A percentile compares a stretch with the other conserved stretches of the same genome.
These are phyloP conservation scores for Sinocyclocheilus rhinocerous DNA, from an alignment of 2,113 vertebrate genomes.

Conservation along the genomic window DNA sequence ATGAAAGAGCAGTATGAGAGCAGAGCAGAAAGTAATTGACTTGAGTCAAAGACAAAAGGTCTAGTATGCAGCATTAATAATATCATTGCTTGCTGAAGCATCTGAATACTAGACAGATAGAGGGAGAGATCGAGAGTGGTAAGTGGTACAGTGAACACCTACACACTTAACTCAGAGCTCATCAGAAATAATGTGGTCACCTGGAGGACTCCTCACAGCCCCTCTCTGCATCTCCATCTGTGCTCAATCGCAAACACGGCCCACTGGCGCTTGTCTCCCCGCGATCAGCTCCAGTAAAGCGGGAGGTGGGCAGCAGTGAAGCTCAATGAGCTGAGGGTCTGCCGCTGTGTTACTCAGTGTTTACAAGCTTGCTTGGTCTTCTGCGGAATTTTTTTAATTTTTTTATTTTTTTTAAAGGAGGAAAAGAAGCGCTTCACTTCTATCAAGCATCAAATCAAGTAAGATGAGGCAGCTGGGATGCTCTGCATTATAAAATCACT, in stretches of 20 bases:
- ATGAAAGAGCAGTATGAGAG: neutral
- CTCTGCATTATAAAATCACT: slow-evolving; percentile 51
- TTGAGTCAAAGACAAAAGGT: slow-evolving; percentile 13
- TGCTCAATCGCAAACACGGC: neutral
- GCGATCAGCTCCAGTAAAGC: neutral
- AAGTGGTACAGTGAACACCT: neutral
- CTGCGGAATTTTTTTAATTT: too few species aligned
- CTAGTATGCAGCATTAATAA: slow-evolving; percentile 11
- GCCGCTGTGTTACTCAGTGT: slow-evolving; percentile 5
- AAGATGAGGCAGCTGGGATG: slow-evolving; percentile 33
- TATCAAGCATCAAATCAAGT: slow-evolving; percentile 43
- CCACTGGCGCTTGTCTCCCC: neutral
- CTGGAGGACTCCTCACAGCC: neutral
- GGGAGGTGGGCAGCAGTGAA: neutral
- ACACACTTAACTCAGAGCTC: slow-evolving; percentile 19
- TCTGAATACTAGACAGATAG: slow-evolving; percentile 6
- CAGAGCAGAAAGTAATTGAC: slow-evolving; percentile 37
- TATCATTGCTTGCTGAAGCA: slow-evolving; percentile 9
- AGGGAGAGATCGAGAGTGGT: neutral
- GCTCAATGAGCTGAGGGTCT: neutral
- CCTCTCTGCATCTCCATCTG: neutral
- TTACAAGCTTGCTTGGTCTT: neutral
- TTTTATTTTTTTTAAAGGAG: neutral
- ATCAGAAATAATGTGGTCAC: slow-evolving; percentile 29
- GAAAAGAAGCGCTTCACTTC: slow-evolving; percentile 14